Evolutionary conservation across 2,888 invertebrate species (phyloP).

Genomic region (Protophormia terraenovae): DNA sequence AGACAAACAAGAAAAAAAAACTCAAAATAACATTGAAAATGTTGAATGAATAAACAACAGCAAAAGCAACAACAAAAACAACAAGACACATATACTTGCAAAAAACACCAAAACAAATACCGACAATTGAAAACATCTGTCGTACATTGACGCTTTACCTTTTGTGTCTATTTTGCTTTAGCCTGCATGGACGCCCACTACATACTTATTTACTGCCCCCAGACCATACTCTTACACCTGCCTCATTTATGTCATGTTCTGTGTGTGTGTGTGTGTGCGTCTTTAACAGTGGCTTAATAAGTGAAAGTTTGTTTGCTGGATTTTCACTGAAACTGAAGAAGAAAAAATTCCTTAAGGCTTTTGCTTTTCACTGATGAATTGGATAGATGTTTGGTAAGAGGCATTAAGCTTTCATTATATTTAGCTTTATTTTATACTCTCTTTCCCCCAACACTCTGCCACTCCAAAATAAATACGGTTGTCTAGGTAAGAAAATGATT

Average conservation of each 20-base stretch:
- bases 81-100: conserved; percentile 2
- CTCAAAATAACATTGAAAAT: conserved; percentile 9
- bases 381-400: not conserved
- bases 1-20: not conserved
- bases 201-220: not conserved
- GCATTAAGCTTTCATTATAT: conserved; percentile 12
- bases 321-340: conserved; percentile 3
- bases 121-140: conserved; percentile 63
- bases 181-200: not conserved
- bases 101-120: conserved; percentile 1
- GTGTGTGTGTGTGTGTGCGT: no score
- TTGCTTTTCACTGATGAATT: not conserved
- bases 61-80: not conserved
- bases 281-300: conserved; percentile 49
- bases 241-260: conserved; percentile 26
- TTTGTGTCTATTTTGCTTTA: not conserved
- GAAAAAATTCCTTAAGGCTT: conserved; percentile 44
- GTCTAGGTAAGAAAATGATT: conserved; percentile 64
- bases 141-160: conserved; percentile 19
- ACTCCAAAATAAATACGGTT: conserved; percentile 32
- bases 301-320: conserved; percentile 52
- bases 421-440: conserved; percentile 15
- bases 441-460: no score
- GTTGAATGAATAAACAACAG: not conserved
- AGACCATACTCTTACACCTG: not conserved